phyloP scores from a whole-genome alignment of 2,888 invertebrate species.

The Drosophila hamatofila region DNA sequence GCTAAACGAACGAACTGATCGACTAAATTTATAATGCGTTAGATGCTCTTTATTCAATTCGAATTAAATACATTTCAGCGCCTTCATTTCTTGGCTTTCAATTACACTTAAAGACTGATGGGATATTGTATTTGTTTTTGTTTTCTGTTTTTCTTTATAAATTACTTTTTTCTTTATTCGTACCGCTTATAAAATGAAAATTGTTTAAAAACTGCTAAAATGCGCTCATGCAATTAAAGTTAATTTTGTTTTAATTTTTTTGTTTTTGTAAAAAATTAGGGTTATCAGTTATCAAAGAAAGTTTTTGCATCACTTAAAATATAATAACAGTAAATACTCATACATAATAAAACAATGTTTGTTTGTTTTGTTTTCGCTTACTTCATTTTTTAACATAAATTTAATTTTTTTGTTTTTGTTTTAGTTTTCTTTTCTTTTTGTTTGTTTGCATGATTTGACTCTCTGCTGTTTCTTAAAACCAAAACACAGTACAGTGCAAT shows the following conservation, averaged over 20 bases:
- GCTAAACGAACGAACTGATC: constrained; percentile 56
- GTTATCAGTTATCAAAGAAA: constrained; percentile 52
- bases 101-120: constrained; percentile 55
- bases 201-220: constrained; percentile 63
- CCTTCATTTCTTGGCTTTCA: constrained; percentile 38
- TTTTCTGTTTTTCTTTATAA: constrained; percentile 14
- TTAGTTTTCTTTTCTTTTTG: constrained; percentile 27
- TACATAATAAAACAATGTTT: constrained; percentile 68
- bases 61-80: constrained; percentile 67
- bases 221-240: constrained; percentile 55
- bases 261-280: constrained; percentile 56
- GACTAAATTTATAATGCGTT: constrained; percentile 48
- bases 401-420: constrained; percentile 23
- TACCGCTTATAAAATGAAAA: constrained; percentile 63
- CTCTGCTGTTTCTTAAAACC: constrained; percentile 68
- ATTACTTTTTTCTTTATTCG: constrained; percentile 43
- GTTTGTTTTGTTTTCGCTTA: constrained; percentile 42
- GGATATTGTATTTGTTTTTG: constrained; percentile 32
- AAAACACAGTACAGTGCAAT: constrained; percentile 80
- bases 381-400: constrained; percentile 57
- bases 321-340: constrained; percentile 76
- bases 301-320: constrained; percentile 71
- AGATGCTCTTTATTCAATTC: constrained; percentile 40
- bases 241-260: constrained; percentile 28
- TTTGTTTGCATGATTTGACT: constrained; percentile 41